These are phyloP conservation scores for Theonella swinhoei DNA, from an alignment of 37 sponge, comb jelly and placozoan genomes.

Conservation along the genomic window DNA sequence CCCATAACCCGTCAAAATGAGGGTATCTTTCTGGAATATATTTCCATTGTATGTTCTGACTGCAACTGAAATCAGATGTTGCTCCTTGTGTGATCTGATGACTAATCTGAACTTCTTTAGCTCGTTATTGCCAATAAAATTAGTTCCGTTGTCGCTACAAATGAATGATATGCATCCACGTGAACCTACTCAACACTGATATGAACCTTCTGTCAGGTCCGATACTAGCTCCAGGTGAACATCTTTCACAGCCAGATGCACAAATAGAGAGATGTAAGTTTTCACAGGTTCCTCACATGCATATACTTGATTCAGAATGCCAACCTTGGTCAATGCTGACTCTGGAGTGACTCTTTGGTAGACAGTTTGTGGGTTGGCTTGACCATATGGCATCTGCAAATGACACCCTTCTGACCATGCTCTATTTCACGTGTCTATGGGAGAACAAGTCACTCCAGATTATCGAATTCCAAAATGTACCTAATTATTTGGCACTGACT, in stretches of 20 bases:
- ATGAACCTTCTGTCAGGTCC: constrained; percentile 36
- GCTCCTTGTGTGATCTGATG: constrained; percentile 19
- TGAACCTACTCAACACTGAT: constrained; percentile 31
- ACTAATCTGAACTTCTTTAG: constrained; percentile 3
- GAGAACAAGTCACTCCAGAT: no score
- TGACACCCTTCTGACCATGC: constrained; percentile 43
- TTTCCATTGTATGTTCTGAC: constrained; percentile 21
- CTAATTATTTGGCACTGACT: no score
- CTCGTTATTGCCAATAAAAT: constrained; percentile 44
- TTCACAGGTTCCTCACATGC: constrained; percentile 35
- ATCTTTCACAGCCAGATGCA: constrained; percentile 36
- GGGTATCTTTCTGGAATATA: constrained; percentile 32
- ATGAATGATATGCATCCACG: constrained; percentile 27
- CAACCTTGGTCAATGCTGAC: constrained; percentile 20
- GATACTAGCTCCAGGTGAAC: constrained; percentile 44
- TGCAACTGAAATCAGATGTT: constrained; percentile 13
- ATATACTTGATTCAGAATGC: constrained; percentile 34
- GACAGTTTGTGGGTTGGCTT: constrained; percentile 17
- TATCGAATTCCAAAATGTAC: no score
- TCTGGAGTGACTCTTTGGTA: constrained; percentile 19
- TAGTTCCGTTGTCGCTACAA: constrained; percentile 40
- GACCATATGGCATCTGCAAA: constrained; percentile 30
- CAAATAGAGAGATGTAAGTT: constrained; percentile 42
- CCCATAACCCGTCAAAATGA: constrained; percentile 46
- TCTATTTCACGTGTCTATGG: no score